These are phyloP conservation scores for Carcharodon carcharias DNA, from an alignment of 2,797 vertebrate species.

Conservation along the genomic window DNA sequence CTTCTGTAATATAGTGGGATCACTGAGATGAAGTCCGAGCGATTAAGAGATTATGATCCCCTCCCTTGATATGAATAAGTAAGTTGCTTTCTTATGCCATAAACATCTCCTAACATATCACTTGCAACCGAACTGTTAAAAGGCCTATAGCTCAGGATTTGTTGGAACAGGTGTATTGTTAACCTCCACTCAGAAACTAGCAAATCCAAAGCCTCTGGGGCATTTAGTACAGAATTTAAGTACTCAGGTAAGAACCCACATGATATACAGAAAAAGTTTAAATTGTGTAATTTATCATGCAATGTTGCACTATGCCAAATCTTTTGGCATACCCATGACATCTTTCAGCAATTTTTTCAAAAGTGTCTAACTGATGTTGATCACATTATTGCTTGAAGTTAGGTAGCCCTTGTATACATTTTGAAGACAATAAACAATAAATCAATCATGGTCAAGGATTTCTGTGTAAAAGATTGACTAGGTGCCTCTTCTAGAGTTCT, in stretches of 20 bases:
- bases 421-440: background rate
- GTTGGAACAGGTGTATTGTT: background rate
- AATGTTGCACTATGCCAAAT: background rate
- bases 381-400: background rate
- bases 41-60: slow-evolving; percentile 22
- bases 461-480: background rate
- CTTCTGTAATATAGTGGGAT: slow-evolving; percentile 13
- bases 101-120: background rate
- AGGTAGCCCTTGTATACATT: background rate
- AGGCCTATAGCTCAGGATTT: background rate
- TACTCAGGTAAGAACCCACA: background rate
- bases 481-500: background rate
- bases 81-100: background rate
- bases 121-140: background rate
- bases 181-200: background rate
- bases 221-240: background rate
- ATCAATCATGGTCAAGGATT: background rate
- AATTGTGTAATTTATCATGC: background rate
- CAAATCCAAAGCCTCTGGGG: background rate
- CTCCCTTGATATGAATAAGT: slow-evolving; percentile 20
- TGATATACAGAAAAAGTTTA: background rate
- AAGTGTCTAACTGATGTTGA: background rate
- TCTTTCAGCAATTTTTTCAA: background rate
- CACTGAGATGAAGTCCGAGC: slow-evolving; percentile 15
- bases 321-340: background rate